Evolutionary conservation across 2,113 vertebrate genomes (phyloP).

Genomic region (Poicephalus gulielmi): DNA sequence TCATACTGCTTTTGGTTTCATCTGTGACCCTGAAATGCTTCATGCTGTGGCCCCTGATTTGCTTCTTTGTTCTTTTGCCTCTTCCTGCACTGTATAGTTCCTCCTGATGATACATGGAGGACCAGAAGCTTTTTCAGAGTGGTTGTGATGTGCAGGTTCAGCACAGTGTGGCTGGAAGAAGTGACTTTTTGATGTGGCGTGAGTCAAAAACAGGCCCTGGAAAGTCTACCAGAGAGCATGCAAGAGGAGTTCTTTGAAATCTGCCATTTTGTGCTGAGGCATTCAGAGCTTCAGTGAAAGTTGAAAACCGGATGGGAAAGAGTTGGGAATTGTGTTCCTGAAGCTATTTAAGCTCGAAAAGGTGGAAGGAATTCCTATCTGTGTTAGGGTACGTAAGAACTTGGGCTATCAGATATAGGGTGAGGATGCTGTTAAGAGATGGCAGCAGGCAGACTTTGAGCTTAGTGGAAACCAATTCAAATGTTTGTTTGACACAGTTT

Average conservation of each 20-base stretch:
- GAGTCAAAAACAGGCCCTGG: not conserved
- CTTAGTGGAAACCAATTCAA: not conserved
- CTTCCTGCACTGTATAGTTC: not conserved
- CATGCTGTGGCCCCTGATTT: not conserved
- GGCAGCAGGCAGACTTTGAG: not conserved
- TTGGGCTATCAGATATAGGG: accelerated
- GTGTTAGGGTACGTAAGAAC: not conserved
- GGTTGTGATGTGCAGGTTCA: not conserved
- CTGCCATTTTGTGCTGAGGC: not conserved
- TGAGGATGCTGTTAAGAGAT: not conserved
- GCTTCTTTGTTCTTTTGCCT: not conserved
- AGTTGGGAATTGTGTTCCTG: not conserved
- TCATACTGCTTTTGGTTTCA: not conserved
- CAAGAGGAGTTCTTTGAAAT: not conserved
- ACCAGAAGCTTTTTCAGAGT: not conserved
- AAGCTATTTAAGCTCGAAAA: not conserved
- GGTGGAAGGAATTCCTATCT: not conserved
- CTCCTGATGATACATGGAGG: not conserved
- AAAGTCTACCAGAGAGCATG: not conserved
- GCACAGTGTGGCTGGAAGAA: not conserved
- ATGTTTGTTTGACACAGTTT: not conserved
- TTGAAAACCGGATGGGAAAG: not conserved
- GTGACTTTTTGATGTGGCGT: not conserved
- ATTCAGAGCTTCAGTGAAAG: not conserved
- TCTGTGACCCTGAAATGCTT: not conserved